Evolutionary conservation across 2,888 invertebrate species (phyloP), one percentile per base, ranked within the genome.

Genomic region (Theretra japonica): DNA sequence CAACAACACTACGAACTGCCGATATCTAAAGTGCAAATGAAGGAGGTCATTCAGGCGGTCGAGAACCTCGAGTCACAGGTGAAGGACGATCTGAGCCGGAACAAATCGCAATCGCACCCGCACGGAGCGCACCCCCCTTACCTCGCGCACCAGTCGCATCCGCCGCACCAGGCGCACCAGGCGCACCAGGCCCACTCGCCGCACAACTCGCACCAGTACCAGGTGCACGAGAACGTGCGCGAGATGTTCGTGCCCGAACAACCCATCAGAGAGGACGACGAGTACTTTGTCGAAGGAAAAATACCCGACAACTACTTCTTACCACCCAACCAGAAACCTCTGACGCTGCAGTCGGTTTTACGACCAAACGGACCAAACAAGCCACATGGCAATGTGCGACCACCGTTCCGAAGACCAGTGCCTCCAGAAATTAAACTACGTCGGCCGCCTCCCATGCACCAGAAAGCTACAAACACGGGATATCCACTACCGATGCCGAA

Each of bases 1-100:
- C 87, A 88, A 86, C 93, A 94, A 86, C 93, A 94, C 89, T 89
- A 82, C 86, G 94, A 94, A 88, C 88, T 90, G 88, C 94, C 94
- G 58, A 85, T 94, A 77, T 87, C 92, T 73, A 88, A 87, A 72
- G 85, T 83, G 79, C 94, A 94, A 85, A 88, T 94, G 69, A 87
- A 90, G 77, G 91, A 94, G 75, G 94, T 93, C 72, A 93, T 95
- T 72, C 86, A 90, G 78, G 86, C 93, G 57, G 93, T 94, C 72
- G 94, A 95, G 82, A 88, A 76, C 68, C 80, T 94, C 73, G 95
- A 94, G 83, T 86, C 78, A 70, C 85, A 86, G 75, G 88, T 91
- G 86, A 90, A 88, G 72, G 86, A 90, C 23, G 88, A 90, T 65
- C 80, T 87, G 75, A 86, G 80, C 70, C 84, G 80, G 68, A 90